Evolutionary conservation across 2,888 invertebrate species (phyloP).

Genomic region (Melanostoma scalare): DNA sequence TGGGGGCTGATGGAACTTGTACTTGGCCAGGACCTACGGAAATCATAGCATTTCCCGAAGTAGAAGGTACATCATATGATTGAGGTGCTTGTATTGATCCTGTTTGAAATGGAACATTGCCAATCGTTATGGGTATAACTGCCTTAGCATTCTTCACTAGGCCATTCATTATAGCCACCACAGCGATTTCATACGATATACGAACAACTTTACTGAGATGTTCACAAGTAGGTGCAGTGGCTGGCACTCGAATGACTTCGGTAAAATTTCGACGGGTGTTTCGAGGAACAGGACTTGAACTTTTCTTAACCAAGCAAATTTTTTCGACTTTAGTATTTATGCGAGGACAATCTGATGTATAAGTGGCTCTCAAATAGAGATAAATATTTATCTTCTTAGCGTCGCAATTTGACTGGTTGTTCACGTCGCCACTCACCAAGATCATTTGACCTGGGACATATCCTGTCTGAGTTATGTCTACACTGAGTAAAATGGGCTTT

Average conservation of each 20-base stretch:
- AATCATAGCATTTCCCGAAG: slow-evolving; percentile 76
- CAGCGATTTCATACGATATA: slow-evolving; percentile 79
- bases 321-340: slow-evolving; percentile 77
- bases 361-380: slow-evolving; percentile 82
- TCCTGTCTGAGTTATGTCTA: slow-evolving; percentile 79
- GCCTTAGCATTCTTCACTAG: slow-evolving; percentile 78
- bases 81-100: slow-evolving; percentile 43
- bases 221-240: slow-evolving; percentile 80
- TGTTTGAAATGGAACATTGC: slow-evolving; percentile 79
- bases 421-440: slow-evolving; percentile 82
- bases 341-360: slow-evolving; percentile 78
- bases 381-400: slow-evolving; percentile 82
- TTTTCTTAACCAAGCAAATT: slow-evolving; percentile 78
- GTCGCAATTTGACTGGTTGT: slow-evolving; percentile 84
- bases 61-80: slow-evolving; percentile 76
- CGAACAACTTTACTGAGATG: slow-evolving; percentile 80
- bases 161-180: slow-evolving; percentile 78
- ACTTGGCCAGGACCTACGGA: slow-evolving; percentile 72
- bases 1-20: slow-evolving; percentile 17
- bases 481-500: slow-evolving; percentile 76
- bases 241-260: slow-evolving; percentile 79
- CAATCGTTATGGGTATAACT: slow-evolving; percentile 80
- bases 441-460: slow-evolving; percentile 81
- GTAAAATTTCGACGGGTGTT: slow-evolving; percentile 74
- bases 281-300: slow-evolving; percentile 76